Evolutionary conservation across 2,888 invertebrate genomes (phyloP), one percentile per base, ranked within the genome.

Genomic region (Drosophila leonis): DNA sequence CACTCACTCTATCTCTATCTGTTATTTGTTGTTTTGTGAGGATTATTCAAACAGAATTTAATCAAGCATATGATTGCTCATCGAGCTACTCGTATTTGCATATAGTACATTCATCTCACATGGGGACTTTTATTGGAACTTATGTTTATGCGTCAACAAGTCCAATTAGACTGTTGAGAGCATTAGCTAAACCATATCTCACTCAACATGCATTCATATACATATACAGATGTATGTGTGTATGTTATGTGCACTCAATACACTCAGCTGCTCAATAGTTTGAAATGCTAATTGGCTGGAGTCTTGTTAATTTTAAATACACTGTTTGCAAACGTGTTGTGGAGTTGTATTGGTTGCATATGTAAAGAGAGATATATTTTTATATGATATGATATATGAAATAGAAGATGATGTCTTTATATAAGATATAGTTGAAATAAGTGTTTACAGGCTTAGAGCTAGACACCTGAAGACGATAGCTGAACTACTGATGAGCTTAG

Each of bases 31-130:
- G 18, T 35, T 27, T 20, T 44, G 48, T 27, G 24, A 42, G 24
- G 29, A 55, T 44, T 33, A 55, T 24, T 48, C 64, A 62, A 79
- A 52, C 41, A 27, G 29, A 56, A 78, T 76, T 67, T 62, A 76
- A 72, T 78, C 77, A 80, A 80, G 80, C 72, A 67, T 76, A 51
- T 65, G 59, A 78, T 60, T 78, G 77, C 64, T 76, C 72, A 72
- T 33, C 57, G 77, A 66, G 48, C 61, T 46, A 12, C 31, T 49
- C 48, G 29, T 18, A 71, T 20, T 27, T 75, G 51, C 51, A 66
- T 42, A 57, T 56, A 49, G 48, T 12, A 15, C 20, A 35, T 48
- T 39, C 49, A 51, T 57, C 31, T 51, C 39, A 62, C 70, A 54
- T 71, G 54, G 46, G 31, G 61, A 57, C 66, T 52, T 62, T 51